Evolutionary conservation across 2,888 invertebrate species (phyloP), one percentile per base, ranked within the genome.

Genomic region (Epicampocera succincta): DNA sequence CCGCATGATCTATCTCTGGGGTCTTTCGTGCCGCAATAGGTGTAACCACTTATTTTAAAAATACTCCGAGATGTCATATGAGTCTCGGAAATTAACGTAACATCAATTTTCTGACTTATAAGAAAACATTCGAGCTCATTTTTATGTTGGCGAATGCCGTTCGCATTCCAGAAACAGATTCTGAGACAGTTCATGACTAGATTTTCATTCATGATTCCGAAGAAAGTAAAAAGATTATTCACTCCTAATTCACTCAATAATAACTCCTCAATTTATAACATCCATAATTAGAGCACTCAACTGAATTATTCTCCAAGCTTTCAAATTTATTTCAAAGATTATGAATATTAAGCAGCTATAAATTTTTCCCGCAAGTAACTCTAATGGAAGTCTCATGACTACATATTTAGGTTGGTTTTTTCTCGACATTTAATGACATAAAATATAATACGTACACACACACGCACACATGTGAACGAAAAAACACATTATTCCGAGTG

Each of bases 301-400:
- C 17, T 40, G 19, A 25, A 19, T 40, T 48, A 15, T 12, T 19
- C 9, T 40, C 2, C 13, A 60, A 54, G 17, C 29, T 42, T 9
- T 8, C 29, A 9, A 29, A 54, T 50, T 48, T 15, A 54, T 54
- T 52, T 38, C 9, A 38, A 48, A 76, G 72, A 72, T 75, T 68
- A 58, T 76, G 46, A 44, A 75, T 66, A 66, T 68, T 68, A 44
- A 74, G 56, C 52, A 46, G 15, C 17, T 17, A 65, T 65, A 65
- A 65, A 56, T 73, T 21, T 56, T 9, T 44, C 13, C 9, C n/a
- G 0, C 3, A 9, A 50, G 48, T n/a, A 33, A 50, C 29, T 50
- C 52, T 33, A 68, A 61, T 76, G 60, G 46, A 61, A 69, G 13
- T 61, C 61, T 21, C 29, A 54, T 54, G 63, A 19, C 17, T 42